Base-by-base conservation (phyloP, 2,888 invertebrate species). In the Eupithecia tripunctaria region DNA sequence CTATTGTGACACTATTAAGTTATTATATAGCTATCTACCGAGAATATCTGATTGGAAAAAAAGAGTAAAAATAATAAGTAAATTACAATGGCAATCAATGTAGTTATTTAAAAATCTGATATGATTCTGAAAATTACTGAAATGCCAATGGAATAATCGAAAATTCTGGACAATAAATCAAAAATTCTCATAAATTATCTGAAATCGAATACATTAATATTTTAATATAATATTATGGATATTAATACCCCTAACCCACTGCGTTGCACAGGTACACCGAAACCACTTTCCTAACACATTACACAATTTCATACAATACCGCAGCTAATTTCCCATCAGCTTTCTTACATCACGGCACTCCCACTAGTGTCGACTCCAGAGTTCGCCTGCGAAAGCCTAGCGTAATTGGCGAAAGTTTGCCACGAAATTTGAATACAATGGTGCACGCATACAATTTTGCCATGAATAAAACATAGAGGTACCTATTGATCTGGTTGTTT, bases 341-440 rank as follows among this genome's bases (percentile, higher is more conserved):
- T 71, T 73, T 75, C 76, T 78, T 73, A 76, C 76, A 75, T 78
- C 73, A 79, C 62, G 59, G 80, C 81, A 78, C 56, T 32, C 82
- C 84, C 84, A 88, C 87, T 82, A 84, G 82, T 75, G 43, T 65
- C 67, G 76, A 79, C 82, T 82, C 87, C 87, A 82, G 89, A 84
- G 77, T 88, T 84, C 80, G 83, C 82, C 82, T 82, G 89, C 84
- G 88, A 89, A 89, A 91, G 91, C 87, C 83, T 81, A 79, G 78
- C 82, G 84, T 89, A 89, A 92, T 93, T 91, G 93, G 94, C 93
- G 94, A 94, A 94, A 94, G 94, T 91, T 82, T 80, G 69, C 73
- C 36, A 74, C 74, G 71, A 85, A 84, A 94, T 94, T 93, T 93
- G 91, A 93, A 94, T 94, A 94, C 94, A 94, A 94, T 94, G 88